phyloP scores from a whole-genome alignment of 2,888 invertebrate genomes.

The Deilephila elpenor region DNA sequence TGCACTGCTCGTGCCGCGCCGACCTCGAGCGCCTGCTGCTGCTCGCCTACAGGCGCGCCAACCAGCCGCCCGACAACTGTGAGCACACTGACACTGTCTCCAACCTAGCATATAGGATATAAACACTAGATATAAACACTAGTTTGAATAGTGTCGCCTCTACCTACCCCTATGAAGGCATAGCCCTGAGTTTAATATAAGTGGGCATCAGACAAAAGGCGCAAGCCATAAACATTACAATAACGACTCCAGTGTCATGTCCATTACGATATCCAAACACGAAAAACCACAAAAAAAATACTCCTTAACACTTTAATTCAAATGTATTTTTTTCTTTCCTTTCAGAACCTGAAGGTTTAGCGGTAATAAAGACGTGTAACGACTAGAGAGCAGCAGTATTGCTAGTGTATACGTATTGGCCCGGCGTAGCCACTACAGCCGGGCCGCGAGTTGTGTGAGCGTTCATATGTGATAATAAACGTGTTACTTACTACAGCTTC shows the following conservation, averaged over 20 bases:
- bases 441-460: neutral
- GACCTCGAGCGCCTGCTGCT: conserved; percentile 71
- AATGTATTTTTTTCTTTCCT: neutral
- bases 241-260: too few relatives aligned
- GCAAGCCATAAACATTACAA: too few relatives aligned
- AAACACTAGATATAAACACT: too few relatives aligned
- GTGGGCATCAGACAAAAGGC: too few relatives aligned
- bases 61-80: conserved; percentile 1
- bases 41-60: conserved; percentile 31
- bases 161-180: too few relatives aligned
- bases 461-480: conserved; percentile 21
- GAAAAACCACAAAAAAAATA: too few relatives aligned
- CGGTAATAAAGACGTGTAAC: neutral
- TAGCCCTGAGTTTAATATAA: too few relatives aligned
- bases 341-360: neutral
- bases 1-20: conserved; percentile 75
- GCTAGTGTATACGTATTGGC: conserved; percentile 13
- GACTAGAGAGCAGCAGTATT: conserved; percentile 19
- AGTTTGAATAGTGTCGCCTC: too few relatives aligned
- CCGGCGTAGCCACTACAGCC: neutral
- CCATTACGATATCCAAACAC: too few relatives aligned
- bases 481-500: neutral
- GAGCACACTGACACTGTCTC: neutral
- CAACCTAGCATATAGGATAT: too few relatives aligned
- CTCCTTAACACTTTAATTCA: neutral